A percentile compares a stretch with the other conserved stretches of the same genome.
Conservation (phyloP, 2,797 vertebrate species). For the Melopsittacus undulatus region DNA sequence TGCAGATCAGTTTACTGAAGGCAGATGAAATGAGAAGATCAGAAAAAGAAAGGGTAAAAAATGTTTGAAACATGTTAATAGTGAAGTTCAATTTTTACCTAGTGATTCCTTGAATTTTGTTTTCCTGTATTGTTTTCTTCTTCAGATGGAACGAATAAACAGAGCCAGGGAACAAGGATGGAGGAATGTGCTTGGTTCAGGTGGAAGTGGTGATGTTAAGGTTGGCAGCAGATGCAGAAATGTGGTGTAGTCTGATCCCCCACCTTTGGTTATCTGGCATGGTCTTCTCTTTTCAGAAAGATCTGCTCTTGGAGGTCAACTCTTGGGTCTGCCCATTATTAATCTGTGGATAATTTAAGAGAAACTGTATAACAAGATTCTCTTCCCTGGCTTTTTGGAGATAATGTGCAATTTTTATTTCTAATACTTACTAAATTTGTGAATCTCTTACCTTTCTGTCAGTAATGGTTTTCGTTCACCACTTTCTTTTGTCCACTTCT, state of each 20-base stretch:
- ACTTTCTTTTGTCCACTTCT: conserved; percentile 1
- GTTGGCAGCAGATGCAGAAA: conserved; percentile 66
- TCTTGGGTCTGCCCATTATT: background rate
- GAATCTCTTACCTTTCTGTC: background rate
- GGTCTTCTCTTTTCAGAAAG: conserved; percentile 8
- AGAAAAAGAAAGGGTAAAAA: conserved; percentile 91
- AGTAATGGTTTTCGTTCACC: background rate
- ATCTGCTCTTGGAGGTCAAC: background rate
- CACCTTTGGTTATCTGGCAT: background rate
- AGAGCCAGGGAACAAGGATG: conserved; percentile 97
- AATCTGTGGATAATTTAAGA: background rate
- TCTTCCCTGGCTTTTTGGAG: background rate
- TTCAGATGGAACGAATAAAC: conserved; percentile 90
- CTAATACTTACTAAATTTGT: background rate
- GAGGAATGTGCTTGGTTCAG: conserved; percentile 90
- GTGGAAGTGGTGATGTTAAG: conserved; percentile 84
- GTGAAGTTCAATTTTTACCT: conserved; percentile 37
- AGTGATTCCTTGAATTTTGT: conserved; percentile 65
- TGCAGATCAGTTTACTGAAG: conserved; percentile 87
- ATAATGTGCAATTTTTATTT: background rate
- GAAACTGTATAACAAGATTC: background rate
- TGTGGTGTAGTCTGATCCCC: background rate
- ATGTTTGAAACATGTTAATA: conserved; percentile 20
- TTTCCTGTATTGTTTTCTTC: conserved; percentile 66
- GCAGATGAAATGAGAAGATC: conserved; percentile 89